Evolutionary conservation across 2,797 vertebrate species (phyloP), one percentile per base, ranked within the genome.

Genomic region (Sternarchorhynchus goeldii): DNA sequence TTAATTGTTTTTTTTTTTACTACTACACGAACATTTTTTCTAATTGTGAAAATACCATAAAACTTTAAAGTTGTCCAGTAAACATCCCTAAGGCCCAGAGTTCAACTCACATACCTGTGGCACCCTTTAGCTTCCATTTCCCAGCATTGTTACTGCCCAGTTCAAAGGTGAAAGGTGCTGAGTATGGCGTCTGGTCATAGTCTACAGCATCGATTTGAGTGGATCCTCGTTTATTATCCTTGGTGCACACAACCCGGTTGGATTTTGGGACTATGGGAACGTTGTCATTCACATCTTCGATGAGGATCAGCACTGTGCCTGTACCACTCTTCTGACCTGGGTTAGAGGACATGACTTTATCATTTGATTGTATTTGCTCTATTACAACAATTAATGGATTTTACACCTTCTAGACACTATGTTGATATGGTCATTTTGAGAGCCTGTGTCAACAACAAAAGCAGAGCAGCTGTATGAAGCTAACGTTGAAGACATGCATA

Each of bases 201-300:
- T 95, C 94, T 31, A 80, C 2, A 0, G 93, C 92, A 16, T 82
- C 6, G 18, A 88, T 75, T 60, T 75, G 29, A 65, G 86, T 86
- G 73, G 81, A 93, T 70, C 4, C 87, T 76, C 58, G 79, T 34
- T 53, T 76, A 53, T 88, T 87, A 0, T 80, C 57, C 31, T 58
- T 75, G 73, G 86, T 91, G 81, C 95, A 96, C 70, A 96, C 86
- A 10, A 83, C 86, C 2, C 86, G 78, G 0, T 91, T 76, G 0
- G 14, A 80, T 0, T 21, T 50, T 5, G n/a, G 0, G 18, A 95
- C 81, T 1, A 77, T 39, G 0, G 95, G 95, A 1, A 73, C 4
- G 68, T 94, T 92, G 77, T 95, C 95, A 73, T 95, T 94, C 6
- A 87, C 81, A 76, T 95, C 93, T 20, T 89, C 83, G 2, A 96